phyloP scores from a whole-genome alignment of 53 echinoderm and acorn worm species.

The Arbacia lixula region DNA sequence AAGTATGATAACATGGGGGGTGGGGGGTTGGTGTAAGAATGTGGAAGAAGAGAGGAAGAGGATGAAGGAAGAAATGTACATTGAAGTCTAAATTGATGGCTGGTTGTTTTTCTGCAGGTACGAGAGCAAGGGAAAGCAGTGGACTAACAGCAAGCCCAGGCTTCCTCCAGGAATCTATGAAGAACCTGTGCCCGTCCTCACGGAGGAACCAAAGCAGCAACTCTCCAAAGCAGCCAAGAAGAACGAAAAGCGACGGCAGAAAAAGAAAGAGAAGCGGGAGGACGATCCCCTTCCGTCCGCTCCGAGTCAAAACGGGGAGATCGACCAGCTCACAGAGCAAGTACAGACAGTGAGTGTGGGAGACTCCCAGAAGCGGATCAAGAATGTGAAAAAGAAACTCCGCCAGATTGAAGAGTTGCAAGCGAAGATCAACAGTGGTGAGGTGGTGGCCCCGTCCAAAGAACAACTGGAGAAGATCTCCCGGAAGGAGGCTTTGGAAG shows the following conservation, averaged over 20 bases:
- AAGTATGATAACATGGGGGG: too few relatives aligned
- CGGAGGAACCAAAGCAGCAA: conserved; percentile 9
- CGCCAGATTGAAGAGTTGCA: conserved; percentile 93
- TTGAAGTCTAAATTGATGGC: background rate
- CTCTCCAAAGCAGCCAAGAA: conserved; percentile 95
- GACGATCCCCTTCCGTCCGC: background rate
- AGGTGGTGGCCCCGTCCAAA: conserved; percentile 63
- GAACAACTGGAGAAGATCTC: conserved; percentile 87
- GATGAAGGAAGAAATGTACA: background rate
- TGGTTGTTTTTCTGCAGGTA: conserved; percentile 62
- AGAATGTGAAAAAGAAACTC: conserved; percentile 90
- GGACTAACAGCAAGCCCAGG: conserved; percentile 89
- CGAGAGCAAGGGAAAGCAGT: conserved; percentile 96
- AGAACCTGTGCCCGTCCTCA: conserved; percentile 33
- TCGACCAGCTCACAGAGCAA: conserved; percentile 8
- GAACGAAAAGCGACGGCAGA: conserved; percentile 92
- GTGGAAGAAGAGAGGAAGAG: too few relatives aligned
- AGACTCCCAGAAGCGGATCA: conserved; percentile 78
- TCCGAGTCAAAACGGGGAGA: conserved; percentile 7
- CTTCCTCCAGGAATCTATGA: conserved; percentile 87
- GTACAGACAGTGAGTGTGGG: background rate
- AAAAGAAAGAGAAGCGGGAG: conserved; percentile 71
- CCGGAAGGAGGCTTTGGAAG: conserved; percentile 60
- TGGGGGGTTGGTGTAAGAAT: too few relatives aligned
- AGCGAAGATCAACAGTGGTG: conserved; percentile 80